Conservation (phyloP, 1,140 invertebrate species). For the Hyphantria cunea region DNA sequence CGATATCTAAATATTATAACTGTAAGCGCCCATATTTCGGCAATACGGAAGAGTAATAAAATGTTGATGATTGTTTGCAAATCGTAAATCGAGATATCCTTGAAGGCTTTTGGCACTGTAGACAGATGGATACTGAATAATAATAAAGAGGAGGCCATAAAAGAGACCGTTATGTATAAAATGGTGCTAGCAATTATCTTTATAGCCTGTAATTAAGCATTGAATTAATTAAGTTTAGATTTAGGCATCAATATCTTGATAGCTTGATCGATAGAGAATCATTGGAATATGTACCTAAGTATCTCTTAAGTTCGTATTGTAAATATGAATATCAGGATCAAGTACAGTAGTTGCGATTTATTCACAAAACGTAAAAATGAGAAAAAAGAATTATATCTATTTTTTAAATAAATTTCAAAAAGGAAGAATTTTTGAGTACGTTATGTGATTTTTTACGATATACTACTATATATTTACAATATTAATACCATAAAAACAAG, state of each 20-base stretch:
- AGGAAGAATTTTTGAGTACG: too few relatives aligned
- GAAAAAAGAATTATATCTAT: too few relatives aligned
- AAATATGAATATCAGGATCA: too few relatives aligned
- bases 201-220: not conserved
- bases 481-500: too few relatives aligned
- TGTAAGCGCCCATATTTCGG: not conserved
- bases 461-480: too few relatives aligned
- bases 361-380: too few relatives aligned
- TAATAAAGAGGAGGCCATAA: conserved; percentile 28
- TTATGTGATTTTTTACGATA: too few relatives aligned
- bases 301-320: not conserved
- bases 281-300: not conserved
- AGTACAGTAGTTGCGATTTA: too few relatives aligned
- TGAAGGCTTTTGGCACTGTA: not conserved
- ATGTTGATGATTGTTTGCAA: conserved; percentile 39
- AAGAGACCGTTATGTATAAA: not conserved
- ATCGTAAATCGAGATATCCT: conserved; percentile 18
- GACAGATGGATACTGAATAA: conserved; percentile 18
- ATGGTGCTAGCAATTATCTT: not conserved
- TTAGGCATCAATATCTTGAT: not conserved
- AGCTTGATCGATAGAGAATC: not conserved
- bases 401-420: too few relatives aligned
- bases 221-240: not conserved
- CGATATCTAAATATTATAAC: too few relatives aligned
- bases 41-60: conserved; percentile 33